Percentiles rank a stretch among this genome's conserved stretches.
These are phyloP conservation scores for Ciconia maguari DNA, from an alignment of 2,113 vertebrate genomes.

Conservation along the genomic window DNA sequence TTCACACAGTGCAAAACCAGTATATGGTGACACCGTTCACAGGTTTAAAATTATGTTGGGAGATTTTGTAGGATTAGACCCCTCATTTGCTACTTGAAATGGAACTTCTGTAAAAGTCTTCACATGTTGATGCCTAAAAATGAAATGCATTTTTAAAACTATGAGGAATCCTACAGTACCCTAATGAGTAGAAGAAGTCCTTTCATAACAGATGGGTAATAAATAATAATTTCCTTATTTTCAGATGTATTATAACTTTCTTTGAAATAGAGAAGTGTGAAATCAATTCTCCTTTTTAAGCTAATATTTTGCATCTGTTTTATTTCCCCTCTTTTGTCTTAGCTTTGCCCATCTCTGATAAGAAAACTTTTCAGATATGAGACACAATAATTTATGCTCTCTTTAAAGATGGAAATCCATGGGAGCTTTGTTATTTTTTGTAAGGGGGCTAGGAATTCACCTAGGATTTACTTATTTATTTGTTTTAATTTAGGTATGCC, in stretches of 20 bases:
- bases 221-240: background rate
- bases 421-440: background rate
- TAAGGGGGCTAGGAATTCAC: background rate
- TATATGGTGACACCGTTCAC: accelerated
- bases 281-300: background rate
- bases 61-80: background rate
- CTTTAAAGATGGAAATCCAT: background rate
- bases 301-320: background rate
- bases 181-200: background rate
- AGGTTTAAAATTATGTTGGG: background rate
- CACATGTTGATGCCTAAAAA: background rate
- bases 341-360: background rate
- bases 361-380: background rate
- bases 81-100: background rate
- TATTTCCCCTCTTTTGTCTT: background rate
- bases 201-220: background rate
- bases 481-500: background rate
- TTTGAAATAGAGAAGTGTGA: background rate
- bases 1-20: background rate
- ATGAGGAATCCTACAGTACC: background rate
- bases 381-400: background rate
- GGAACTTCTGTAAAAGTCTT: background rate
- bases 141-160: background rate
- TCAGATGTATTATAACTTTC: background rate
- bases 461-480: background rate